Base-by-base conservation (phyloP, 1,140 invertebrate species). In the Drosophila funebris region DNA sequence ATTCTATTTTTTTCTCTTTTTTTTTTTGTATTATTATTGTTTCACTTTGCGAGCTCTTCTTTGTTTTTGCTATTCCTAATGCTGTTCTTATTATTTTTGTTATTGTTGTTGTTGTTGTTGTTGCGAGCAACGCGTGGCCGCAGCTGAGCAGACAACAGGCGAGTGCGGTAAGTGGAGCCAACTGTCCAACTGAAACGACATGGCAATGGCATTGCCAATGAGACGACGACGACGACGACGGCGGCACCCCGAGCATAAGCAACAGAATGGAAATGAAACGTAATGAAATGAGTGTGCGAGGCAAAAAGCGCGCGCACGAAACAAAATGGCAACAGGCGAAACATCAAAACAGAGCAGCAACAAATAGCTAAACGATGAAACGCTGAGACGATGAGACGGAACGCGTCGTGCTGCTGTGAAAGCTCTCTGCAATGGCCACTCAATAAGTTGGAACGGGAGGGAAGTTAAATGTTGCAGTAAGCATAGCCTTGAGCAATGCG, bases 111-210 rank as follows among this genome's bases (percentile, higher is more conserved):
- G 14, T 70, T 54, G 18, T 41, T 60, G 46, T 52, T 61, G 57
- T 46, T 56, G 62, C 53, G 53, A 43, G 69, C 41, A 66, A 66
- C 62, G 63, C 63, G 70, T 61, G 53, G 62, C 62, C 63, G 31
- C 56, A 53, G 64, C 44, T 58, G 29, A 61, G 48, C 64, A 53
- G 56, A 56, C 70, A 67, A 60, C 46, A 67, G 61, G 63, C 69
- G 53, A 73, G 62, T 73, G 69, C 69, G 62, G 69, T 58, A 58
- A 67, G 61, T 71, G 61, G 61, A 73, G 33, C 56, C 37, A 36
- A 68, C 53, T 72, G 69, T 7, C 62, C 62, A 50, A 43, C 62
- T 52, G 62, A 53, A 56, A 72, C 62, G 36, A 31, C 11, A 54
- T 46, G 68, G 68, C 64, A 56, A 64, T 61, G 29, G 54, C 14